Conservation (phyloP, 2,888 invertebrate species). For the Linnaemya vulpina region DNA sequence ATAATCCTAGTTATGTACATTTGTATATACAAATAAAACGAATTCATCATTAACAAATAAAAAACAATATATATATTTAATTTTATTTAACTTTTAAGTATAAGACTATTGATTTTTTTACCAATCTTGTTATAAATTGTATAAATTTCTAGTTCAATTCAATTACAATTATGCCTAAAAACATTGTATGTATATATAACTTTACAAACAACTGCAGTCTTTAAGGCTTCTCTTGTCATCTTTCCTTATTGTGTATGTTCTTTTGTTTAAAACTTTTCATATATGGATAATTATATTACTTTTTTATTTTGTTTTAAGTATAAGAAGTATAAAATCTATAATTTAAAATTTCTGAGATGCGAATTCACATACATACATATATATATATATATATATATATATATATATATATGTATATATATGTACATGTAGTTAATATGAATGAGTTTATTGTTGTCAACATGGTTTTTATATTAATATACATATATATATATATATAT, state of each 20-base stretch:
- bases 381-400: too few species aligned
- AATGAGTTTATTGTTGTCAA: background rate
- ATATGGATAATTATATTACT: constrained; percentile 1
- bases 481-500: background rate
- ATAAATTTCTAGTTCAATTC: constrained; percentile 47
- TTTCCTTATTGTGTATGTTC: constrained; percentile 48
- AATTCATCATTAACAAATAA: constrained; percentile 52
- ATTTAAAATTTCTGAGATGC: background rate
- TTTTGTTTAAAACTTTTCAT: constrained; percentile 14
- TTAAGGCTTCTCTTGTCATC: constrained; percentile 54
- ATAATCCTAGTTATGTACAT: background rate
- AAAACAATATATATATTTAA: constrained; percentile 50
- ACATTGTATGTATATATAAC: constrained; percentile 40
- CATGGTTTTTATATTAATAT: background rate
- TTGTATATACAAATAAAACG: background rate
- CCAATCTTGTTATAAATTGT: constrained; percentile 43
- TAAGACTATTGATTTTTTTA: constrained; percentile 29
- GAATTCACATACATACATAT: background rate
- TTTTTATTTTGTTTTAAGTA: constrained; percentile 11
- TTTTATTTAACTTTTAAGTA: constrained; percentile 37
- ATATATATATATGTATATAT: too few species aligned
- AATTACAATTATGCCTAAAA: constrained; percentile 50
- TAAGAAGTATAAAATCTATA: constrained; percentile 35
- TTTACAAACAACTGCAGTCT: constrained; percentile 61
- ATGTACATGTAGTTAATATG: background rate